Evolutionary conservation across 2,888 invertebrate species (phyloP).

Genomic region (Slavum lentiscoides): DNA sequence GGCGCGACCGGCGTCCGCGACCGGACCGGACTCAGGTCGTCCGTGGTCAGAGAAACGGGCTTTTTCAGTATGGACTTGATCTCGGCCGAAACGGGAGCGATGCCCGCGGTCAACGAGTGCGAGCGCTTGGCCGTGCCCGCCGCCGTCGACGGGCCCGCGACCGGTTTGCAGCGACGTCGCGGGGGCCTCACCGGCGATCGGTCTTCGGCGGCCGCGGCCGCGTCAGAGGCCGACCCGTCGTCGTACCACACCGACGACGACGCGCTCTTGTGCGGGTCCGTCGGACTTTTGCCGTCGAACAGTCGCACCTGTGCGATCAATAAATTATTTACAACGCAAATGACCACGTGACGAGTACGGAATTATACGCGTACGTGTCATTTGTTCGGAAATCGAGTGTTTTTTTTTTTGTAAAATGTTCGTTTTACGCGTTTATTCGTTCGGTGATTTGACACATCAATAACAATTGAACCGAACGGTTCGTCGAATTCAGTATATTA

Average conservation of each 20-base stretch:
- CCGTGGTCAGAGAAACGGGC: constrained; percentile 47
- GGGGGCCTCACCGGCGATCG: constrained; percentile 64
- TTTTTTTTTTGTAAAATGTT: no score
- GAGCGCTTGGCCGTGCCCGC: constrained; percentile 57
- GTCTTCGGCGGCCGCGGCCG: constrained; percentile 57
- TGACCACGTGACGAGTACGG: no score
- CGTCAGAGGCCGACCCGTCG: constrained; percentile 52
- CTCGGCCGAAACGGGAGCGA: constrained; percentile 55
- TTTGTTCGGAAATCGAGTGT: no score
- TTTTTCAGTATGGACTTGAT: constrained; percentile 66
- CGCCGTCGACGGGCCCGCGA: constrained; percentile 61
- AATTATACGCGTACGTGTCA: no score
- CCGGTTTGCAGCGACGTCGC: constrained; percentile 66
- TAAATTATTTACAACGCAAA: no score
- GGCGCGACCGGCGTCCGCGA: constrained; percentile 9
- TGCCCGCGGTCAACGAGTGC: constrained; percentile 54
- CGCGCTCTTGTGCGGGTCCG: not conserved
- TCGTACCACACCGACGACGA: constrained; percentile 45
- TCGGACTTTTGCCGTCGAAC: constrained; percentile 56
- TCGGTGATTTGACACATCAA: no score
- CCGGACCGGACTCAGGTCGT: constrained; percentile 34
- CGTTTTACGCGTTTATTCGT: no score
- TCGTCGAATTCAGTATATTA: no score
- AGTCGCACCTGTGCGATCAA: constrained; percentile 55
- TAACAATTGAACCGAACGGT: no score